Evolutionary conservation across 2,888 invertebrate genomes (phyloP).

Genomic region (Punctoribates punctum): DNA sequence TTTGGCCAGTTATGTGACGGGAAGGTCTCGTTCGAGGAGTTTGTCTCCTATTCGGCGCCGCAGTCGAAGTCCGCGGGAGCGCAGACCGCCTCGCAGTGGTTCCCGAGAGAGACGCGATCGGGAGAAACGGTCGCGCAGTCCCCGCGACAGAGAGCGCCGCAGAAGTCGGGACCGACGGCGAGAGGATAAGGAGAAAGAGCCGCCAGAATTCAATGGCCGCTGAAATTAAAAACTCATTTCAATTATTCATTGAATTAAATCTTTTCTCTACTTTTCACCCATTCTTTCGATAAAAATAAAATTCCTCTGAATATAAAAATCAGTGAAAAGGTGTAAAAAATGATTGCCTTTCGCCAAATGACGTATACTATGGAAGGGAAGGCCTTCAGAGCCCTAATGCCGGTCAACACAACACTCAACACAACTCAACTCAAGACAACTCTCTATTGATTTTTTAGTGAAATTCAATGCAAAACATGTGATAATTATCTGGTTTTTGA

Average conservation of each 20-base stretch:
- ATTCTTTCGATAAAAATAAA: too few relatives aligned
- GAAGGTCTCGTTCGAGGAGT: conserved; percentile 45
- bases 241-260: too few relatives aligned
- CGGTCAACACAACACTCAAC: too few relatives aligned
- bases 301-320: too few relatives aligned
- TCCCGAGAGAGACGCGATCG: conserved; percentile 40
- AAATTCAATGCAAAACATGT: not conserved
- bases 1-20: conserved; percentile 29
- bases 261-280: too few relatives aligned
- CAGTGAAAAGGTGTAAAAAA: too few relatives aligned
- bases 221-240: not conserved
- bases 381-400: too few relatives aligned
- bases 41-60: conserved; percentile 6
- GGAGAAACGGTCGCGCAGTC: conserved; percentile 24
- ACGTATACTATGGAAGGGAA: too few relatives aligned
- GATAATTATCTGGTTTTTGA: not conserved
- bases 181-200: not conserved
- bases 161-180: not conserved
- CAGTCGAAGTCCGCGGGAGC: conserved; percentile 32
- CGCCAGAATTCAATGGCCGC: not conserved
- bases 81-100: not conserved
- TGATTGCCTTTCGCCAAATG: too few relatives aligned
- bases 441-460: not conserved
- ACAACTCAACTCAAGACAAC: too few relatives aligned
- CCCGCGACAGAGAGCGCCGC: not conserved